phyloP scores from a whole-genome alignment of 2,888 invertebrate species.

The Sesia apiformis region DNA sequence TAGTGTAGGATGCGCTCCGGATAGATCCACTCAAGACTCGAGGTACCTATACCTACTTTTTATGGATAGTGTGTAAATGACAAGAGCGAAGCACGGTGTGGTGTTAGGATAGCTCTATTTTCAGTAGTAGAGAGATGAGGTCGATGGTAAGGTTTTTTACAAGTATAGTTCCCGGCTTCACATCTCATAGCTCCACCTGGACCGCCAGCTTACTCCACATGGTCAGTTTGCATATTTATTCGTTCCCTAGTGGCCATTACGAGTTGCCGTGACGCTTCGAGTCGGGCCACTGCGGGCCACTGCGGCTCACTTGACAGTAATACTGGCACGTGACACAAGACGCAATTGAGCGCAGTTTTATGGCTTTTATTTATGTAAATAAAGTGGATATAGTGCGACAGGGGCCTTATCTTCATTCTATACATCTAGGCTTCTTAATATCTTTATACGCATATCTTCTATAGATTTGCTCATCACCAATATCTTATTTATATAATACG shows the following conservation, averaged over 20 bases:
- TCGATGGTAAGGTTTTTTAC: too few species aligned
- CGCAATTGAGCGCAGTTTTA: background rate
- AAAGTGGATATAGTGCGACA: background rate
- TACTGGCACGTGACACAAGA: constrained; percentile 1
- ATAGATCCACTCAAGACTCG: too few species aligned
- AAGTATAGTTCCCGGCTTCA: background rate
- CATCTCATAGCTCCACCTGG: background rate
- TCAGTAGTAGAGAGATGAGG: too few species aligned
- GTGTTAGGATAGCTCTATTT: too few species aligned
- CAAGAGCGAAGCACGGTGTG: too few species aligned
- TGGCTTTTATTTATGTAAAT: background rate
- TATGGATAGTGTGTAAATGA: too few species aligned
- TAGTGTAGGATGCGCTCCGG: too few species aligned
- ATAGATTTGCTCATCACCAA: too few species aligned
- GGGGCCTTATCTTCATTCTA: background rate
- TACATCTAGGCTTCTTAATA: background rate
- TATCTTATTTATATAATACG: too few species aligned
- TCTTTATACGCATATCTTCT: too few species aligned
- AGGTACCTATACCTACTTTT: too few species aligned
- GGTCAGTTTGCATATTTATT: constrained; percentile 44
- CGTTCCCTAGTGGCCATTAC: constrained; percentile 36
- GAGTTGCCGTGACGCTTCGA: constrained; percentile 21
- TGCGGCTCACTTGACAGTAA: constrained; percentile 20
- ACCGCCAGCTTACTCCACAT: background rate
- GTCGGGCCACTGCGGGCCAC: constrained; percentile 17